These are phyloP conservation scores for Pseudobourletiella spinata DNA, from an alignment of 1,140 invertebrate genomes.

Conservation along the genomic window DNA sequence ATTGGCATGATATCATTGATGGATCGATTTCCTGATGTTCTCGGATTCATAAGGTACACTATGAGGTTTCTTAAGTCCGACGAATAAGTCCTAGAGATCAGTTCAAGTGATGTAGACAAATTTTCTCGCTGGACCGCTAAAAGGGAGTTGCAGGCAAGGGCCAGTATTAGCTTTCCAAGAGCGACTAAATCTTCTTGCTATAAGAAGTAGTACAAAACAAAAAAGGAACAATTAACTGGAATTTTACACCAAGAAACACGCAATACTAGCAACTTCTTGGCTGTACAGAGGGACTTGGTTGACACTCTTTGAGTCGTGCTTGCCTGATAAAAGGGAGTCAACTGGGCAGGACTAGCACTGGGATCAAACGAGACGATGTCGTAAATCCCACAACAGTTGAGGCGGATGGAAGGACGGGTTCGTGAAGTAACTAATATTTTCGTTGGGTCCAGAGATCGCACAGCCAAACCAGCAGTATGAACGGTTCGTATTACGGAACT, in stretches of 20 bases:
- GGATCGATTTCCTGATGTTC: constrained; percentile 49
- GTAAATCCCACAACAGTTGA: constrained; percentile 72
- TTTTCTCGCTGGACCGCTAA: constrained; percentile 76
- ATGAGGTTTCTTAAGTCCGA: constrained; percentile 88
- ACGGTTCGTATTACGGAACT: constrained; percentile 87
- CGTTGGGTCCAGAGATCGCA: constrained; percentile 72
- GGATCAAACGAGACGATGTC: constrained; percentile 76
- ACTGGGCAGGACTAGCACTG: constrained; percentile 54
- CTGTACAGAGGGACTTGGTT: too few relatives aligned
- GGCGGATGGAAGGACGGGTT: constrained; percentile 52
- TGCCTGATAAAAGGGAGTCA: constrained; percentile 65
- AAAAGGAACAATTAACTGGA: too few relatives aligned
- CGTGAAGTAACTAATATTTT: constrained; percentile 72
- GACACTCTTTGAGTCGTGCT: too few relatives aligned
- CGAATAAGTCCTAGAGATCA: constrained; percentile 81
- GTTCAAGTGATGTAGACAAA: constrained; percentile 74
- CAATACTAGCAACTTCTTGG: too few relatives aligned
- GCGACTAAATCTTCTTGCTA: constrained; percentile 84
- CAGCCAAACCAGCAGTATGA: constrained; percentile 65
- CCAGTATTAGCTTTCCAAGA: constrained; percentile 82
- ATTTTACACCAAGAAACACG: too few relatives aligned
- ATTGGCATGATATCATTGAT: constrained; percentile 98
- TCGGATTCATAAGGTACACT: constrained; percentile 54
- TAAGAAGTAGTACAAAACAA: too few relatives aligned
- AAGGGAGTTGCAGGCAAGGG: constrained; percentile 80